Base-by-base conservation (phyloP, 2,888 invertebrate species). In the Folsomia manolachei region DNA sequence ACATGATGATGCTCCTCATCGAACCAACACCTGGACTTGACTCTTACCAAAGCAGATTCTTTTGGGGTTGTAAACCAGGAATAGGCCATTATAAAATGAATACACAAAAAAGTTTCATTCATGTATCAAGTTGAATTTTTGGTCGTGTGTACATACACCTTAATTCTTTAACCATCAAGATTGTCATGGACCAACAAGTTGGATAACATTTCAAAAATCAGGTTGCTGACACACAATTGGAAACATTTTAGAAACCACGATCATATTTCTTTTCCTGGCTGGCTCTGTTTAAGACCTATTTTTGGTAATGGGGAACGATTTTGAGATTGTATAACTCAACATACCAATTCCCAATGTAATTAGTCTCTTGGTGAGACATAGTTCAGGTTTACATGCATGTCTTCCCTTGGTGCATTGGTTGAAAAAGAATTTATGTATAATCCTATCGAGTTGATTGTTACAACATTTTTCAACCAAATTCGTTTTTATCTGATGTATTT, bases 271-370 rank as follows among this genome's bases (percentile, higher is more conserved):
- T 39, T 14, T 4, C 14, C 14, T 39, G 14, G 39, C 4, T 14
- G 7, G 7, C 4, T 9, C 39, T 39, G 4, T 19, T 56, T 14
- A 56, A n/a, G 56, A 7, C 19, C 19, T 56, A 56, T 56, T 56
- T 56, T 19, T 4, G 19, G 56, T 56, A 56, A 56, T 56, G 56
- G 56, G 7, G 4, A n/a, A 21, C n/a, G 56, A 56, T 56, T 56
- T 56, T 56, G 19, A 56, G 56, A 56, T 56, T 14, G 11, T 56
- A 19, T 14, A 56, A 56, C 56, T n/a, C n/a, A n/a, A n/a, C 56
- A 56, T 18, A 7, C 56, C n/a, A 56, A 56, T 56, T 56, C n/a
- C n/a, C 56, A n/a, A n/a, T 56, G 56, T 56, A 56, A 19, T 56
- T 7, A 4, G n/a, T 4, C 21, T 21, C 21, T n/a, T 39, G 56